These are phyloP conservation scores for Chymomyza fuscimana DNA, from an alignment of 2,888 invertebrate genomes.

Conservation along the genomic window DNA sequence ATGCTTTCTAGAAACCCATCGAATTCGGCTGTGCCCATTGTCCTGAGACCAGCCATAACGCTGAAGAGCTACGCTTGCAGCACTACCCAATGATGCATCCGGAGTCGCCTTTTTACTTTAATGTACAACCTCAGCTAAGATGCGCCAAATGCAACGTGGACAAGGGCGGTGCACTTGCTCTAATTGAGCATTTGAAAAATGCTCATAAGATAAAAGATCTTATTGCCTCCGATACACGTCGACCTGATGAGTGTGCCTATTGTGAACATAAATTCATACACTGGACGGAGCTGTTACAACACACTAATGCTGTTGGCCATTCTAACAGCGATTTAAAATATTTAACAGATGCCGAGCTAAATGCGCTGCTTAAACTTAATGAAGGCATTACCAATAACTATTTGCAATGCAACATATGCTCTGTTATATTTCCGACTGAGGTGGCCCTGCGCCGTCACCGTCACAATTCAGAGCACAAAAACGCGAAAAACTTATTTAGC, in stretches of 20 bases:
- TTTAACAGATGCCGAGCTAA: constrained; percentile 44
- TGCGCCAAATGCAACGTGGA: constrained; percentile 64
- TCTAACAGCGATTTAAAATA: constrained; percentile 68
- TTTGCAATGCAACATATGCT: constrained; percentile 57
- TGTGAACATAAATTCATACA: too few relatives aligned
- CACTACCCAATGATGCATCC: constrained; percentile 54
- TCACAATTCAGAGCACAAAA: too few relatives aligned
- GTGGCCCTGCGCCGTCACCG: too few relatives aligned
- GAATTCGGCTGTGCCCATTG: constrained; percentile 66
- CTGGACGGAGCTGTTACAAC: too few relatives aligned
- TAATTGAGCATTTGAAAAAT: too few relatives aligned
- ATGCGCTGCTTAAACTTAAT: constrained; percentile 41
- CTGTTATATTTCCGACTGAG: too few relatives aligned
- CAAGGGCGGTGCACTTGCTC: constrained; percentile 52
- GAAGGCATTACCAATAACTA: constrained; percentile 40
- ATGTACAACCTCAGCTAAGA: constrained; percentile 55
- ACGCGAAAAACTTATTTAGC: too few relatives aligned
- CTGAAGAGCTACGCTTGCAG: constrained; percentile 63
- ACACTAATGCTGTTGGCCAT: too few relatives aligned
- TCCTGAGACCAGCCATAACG: constrained; percentile 39
- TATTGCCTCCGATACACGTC: too few relatives aligned
- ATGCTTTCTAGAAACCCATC: constrained; percentile 13
- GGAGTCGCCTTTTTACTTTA: constrained; percentile 68
- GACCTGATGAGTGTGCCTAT: too few relatives aligned
- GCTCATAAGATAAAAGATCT: too few relatives aligned